A percentile compares a stretch with the other conserved stretches of the same genome.
These are phyloP conservation scores for Parnassius mnemosyne DNA, from an alignment of 2,888 invertebrate species.

Conservation along the genomic window DNA sequence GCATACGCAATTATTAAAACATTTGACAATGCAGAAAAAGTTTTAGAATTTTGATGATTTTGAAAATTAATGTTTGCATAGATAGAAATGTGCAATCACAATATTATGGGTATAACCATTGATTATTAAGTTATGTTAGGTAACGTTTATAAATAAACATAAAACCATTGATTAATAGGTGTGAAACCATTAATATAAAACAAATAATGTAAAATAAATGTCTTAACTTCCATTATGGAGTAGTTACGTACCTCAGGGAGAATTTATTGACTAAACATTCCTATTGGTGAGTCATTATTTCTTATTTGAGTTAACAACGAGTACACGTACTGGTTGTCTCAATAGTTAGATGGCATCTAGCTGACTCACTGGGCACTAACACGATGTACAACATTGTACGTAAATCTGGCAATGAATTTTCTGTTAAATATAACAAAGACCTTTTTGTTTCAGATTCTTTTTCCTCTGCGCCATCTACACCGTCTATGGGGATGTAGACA, in stretches of 20 bases:
- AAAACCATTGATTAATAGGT: too few species aligned
- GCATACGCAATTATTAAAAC: slow-evolving; percentile 52
- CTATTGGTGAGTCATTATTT: slow-evolving; percentile 60
- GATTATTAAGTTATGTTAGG: too few species aligned
- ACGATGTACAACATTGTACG: not conserved
- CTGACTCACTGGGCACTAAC: slow-evolving; percentile 65
- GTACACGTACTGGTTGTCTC: slow-evolving; percentile 37
- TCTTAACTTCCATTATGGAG: slow-evolving; percentile 3
- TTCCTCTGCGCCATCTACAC: slow-evolving; percentile 61
- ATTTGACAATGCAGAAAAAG: slow-evolving; percentile 43
- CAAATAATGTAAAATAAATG: not conserved
- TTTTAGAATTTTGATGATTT: too few species aligned
- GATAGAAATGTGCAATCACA: too few species aligned
- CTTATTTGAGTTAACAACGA: slow-evolving; percentile 39
- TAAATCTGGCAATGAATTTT: slow-evolving; percentile 4
- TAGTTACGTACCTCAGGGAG: slow-evolving; percentile 3
- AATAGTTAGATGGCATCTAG: slow-evolving; percentile 52
- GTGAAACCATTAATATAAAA: too few species aligned
- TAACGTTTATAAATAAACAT: too few species aligned
- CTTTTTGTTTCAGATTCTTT: slow-evolving; percentile 76
- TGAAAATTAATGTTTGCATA: too few species aligned
- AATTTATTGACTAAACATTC: slow-evolving; percentile 50
- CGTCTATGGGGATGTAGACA: slow-evolving; percentile 76
- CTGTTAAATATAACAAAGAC: slow-evolving; percentile 20
- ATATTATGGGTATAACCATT: too few species aligned